A percentile compares a stretch with the other conserved stretches of the same genome.
These are phyloP conservation scores for Plecturocebus donacophilus DNA, from an alignment of 2,113 vertebrate species.

Conservation along the genomic window DNA sequence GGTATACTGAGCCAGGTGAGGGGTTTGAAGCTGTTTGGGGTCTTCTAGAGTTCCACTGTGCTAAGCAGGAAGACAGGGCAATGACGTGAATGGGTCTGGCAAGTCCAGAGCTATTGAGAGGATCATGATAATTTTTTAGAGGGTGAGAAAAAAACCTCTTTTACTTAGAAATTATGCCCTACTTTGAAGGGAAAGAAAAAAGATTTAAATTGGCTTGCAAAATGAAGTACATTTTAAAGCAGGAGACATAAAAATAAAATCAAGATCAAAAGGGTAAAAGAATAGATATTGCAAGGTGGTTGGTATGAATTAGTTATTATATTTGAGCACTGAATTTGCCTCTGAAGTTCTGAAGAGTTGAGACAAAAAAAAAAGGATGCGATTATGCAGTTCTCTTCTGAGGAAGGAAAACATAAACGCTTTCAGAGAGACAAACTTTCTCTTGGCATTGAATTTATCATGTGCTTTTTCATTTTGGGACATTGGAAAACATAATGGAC, in stretches of 20 bases:
- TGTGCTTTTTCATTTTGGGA: slow-evolving; percentile 7
- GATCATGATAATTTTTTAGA: background rate
- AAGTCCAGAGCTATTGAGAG: background rate
- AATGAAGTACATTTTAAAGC: slow-evolving; percentile 38
- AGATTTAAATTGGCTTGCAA: slow-evolving; percentile 48
- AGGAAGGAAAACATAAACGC: slow-evolving; percentile 28
- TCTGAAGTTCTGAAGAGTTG: slow-evolving; percentile 46
- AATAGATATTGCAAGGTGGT: slow-evolving; percentile 14
- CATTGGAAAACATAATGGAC: slow-evolving; percentile 1
- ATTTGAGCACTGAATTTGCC: background rate
- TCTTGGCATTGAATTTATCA: slow-evolving; percentile 45
- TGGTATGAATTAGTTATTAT: background rate
- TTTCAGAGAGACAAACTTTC: slow-evolving; percentile 58
- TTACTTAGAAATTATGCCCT: slow-evolving; percentile 31
- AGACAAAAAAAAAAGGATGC: background rate
- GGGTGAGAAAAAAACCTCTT: slow-evolving; percentile 33
- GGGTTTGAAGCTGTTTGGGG: background rate
- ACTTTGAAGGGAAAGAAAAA: slow-evolving; percentile 9
- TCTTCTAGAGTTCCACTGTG: rapidly evolving
- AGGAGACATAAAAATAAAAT: slow-evolving; percentile 64
- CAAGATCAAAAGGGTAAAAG: slow-evolving; percentile 53
- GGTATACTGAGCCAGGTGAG: too few relatives aligned
- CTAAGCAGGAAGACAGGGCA: background rate
- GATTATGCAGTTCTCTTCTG: slow-evolving; percentile 8
- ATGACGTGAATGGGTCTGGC: background rate